Percentiles rank a stretch among this genome's conserved stretches.
Conservation (phyloP, 2,888 invertebrate genomes). For the Cecidostiba fungosa region DNA sequence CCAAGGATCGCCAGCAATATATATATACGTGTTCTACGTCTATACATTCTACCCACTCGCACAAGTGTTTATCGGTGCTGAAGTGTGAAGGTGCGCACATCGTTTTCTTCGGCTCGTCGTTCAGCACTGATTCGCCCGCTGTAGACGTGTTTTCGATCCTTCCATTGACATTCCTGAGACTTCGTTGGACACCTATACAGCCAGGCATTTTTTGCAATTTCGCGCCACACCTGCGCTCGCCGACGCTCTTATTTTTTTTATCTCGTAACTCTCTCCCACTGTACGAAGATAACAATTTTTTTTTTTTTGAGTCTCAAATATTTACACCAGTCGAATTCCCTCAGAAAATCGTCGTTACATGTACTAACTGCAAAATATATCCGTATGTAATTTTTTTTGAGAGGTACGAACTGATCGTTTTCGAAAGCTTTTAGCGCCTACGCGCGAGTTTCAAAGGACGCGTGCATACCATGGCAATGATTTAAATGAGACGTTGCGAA, state of each 20-base stretch:
- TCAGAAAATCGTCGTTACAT: constrained; percentile 3
- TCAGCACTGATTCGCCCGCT: constrained; percentile 31
- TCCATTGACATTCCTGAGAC: constrained; percentile 9
- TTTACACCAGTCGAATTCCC: not conserved
- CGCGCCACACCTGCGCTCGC: not conserved
- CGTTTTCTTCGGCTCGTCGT: constrained; percentile 17
- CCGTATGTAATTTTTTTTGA: not conserved
- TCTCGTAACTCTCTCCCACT: not conserved
- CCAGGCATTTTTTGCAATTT: not conserved
- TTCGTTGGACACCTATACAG: not conserved
- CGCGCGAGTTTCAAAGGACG: not conserved
- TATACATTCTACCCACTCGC: not conserved
- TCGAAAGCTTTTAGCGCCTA: constrained; percentile 35
- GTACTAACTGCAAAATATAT: not conserved
- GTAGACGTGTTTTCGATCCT: constrained; percentile 13
- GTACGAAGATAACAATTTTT: constrained; percentile 10
- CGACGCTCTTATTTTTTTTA: not conserved
- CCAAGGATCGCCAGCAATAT: constrained; percentile 16
- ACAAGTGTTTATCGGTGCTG: not conserved
- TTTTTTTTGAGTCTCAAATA: constrained; percentile 18
- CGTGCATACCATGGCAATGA: not conserved
- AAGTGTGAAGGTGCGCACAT: constrained; percentile 25
- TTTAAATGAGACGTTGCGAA: constrained; percentile 16
- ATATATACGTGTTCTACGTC: not conserved
- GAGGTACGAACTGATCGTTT: not conserved